Conservation (phyloP, 2,888 invertebrate genomes). For the Tortricodes alternella region DNA sequence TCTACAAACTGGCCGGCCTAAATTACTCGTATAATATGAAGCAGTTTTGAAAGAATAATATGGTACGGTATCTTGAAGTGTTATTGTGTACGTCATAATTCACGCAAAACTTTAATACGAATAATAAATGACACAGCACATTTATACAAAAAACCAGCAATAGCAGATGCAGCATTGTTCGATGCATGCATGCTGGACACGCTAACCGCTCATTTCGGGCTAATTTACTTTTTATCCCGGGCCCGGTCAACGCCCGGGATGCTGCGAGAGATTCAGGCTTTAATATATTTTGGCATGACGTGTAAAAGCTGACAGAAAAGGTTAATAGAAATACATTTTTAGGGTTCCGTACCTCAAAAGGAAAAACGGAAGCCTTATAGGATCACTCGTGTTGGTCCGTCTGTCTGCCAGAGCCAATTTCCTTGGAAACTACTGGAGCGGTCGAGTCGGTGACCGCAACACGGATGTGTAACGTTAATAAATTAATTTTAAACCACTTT, state of each 20-base stretch:
- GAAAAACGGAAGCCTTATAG: neutral
- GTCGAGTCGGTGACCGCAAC: too few relatives aligned
- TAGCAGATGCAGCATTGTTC: slow-evolving; percentile 3
- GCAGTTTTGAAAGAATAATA: too few relatives aligned
- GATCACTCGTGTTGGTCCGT: neutral
- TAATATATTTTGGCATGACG: neutral
- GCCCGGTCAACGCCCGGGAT: neutral
- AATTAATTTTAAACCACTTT: too few relatives aligned
- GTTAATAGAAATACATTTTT: too few relatives aligned
- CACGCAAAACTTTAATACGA: slow-evolving; percentile 1
- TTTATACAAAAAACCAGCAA: neutral
- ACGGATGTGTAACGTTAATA: too few relatives aligned
- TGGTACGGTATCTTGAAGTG: too few relatives aligned
- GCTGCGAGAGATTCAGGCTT: neutral
- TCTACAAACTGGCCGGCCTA: too few relatives aligned
- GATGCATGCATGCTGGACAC: slow-evolving; percentile 9
- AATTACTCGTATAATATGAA: too few relatives aligned
- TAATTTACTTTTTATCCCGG: slow-evolving; percentile 17
- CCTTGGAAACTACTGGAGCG: too few relatives aligned
- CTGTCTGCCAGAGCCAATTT: neutral
- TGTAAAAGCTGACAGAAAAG: too few relatives aligned
- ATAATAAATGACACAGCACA: neutral
- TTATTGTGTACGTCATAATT: neutral
- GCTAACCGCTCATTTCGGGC: slow-evolving; percentile 18
- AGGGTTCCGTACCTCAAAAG: neutral